Conservation (phyloP, 2,113 vertebrate species). For the Synodontis membranacea region DNA sequence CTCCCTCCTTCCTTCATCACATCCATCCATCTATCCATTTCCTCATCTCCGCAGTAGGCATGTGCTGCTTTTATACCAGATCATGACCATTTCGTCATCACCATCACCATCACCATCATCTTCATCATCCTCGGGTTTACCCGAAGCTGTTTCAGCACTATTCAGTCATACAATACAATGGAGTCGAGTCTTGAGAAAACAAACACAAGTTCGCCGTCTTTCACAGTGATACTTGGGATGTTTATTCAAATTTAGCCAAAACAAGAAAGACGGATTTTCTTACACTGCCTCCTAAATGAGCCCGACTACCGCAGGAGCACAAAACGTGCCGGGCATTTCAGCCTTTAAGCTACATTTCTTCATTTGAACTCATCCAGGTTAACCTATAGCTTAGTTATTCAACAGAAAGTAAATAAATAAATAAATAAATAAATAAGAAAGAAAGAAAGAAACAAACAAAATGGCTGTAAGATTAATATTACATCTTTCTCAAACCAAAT, state of each 20-base stretch:
- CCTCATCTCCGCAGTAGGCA: not conserved
- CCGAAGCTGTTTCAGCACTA: too few relatives aligned
- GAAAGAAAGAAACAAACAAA: not conserved
- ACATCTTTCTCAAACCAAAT: not conserved
- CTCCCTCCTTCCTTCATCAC: conserved; percentile 17
- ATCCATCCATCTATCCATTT: conserved; percentile 6
- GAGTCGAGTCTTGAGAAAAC: not conserved
- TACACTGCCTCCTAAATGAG: not conserved
- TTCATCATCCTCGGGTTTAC: too few relatives aligned
- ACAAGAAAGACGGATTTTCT: conserved; percentile 2
- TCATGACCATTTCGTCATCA: not conserved
- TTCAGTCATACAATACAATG: not conserved
- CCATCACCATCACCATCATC: not conserved
- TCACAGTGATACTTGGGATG: conserved; percentile 9
- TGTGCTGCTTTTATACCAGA: not conserved
- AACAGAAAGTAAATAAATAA: not conserved
- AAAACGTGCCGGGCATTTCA: not conserved
- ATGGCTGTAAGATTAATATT: too few relatives aligned
- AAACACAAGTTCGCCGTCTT: not conserved
- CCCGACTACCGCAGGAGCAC: not conserved
- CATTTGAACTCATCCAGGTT: not conserved
- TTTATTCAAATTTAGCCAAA: conserved; percentile 31
- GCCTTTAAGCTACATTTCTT: not conserved
- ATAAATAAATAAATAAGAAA: not conserved
- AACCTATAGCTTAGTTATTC: not conserved